These are phyloP conservation scores for Torymus texanus DNA, from an alignment of 2,888 invertebrate genomes.

Conservation along the genomic window DNA sequence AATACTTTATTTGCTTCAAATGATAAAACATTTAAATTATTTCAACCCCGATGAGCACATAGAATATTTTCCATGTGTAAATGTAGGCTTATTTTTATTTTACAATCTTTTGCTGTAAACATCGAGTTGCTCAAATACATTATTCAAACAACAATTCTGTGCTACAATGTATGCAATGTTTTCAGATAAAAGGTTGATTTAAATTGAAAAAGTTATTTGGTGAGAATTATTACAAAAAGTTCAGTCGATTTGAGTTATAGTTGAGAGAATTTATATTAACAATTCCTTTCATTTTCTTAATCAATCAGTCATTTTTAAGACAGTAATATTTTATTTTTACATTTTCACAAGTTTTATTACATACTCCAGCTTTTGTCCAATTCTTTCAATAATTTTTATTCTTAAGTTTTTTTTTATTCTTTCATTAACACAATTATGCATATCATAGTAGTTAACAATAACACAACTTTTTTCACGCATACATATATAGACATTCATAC, in stretches of 20 bases:
- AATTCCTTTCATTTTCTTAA: slow-evolving; percentile 27
- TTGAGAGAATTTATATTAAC: slow-evolving; percentile 32
- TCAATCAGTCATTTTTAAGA: background rate
- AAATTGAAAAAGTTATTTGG: slow-evolving; percentile 21
- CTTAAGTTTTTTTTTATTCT: background rate
- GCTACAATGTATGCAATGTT: slow-evolving; percentile 23
- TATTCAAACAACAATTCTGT: background rate
- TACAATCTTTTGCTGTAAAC: background rate
- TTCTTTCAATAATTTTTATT: slow-evolving; percentile 7
- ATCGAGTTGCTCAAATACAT: background rate
- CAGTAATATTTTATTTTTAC: background rate
- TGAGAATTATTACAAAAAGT: slow-evolving; percentile 19
- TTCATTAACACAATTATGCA: background rate
- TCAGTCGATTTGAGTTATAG: slow-evolving; percentile 36
- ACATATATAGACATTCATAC: background rate
- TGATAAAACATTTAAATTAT: no score
- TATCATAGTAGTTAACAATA: background rate
- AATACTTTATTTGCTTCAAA: no score
- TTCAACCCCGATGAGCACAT: no score
- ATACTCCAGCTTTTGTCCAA: slow-evolving; percentile 7
- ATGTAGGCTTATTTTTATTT: background rate
- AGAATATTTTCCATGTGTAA: background rate
- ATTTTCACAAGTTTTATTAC: slow-evolving; percentile 3
- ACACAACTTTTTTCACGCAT: background rate
- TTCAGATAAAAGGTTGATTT: slow-evolving; percentile 41